Percentiles rank a stretch among this genome's conserved stretches.
phyloP scores from a whole-genome alignment of 2,113 vertebrate genomes.

The Oxygymnocypris stewartii region DNA sequence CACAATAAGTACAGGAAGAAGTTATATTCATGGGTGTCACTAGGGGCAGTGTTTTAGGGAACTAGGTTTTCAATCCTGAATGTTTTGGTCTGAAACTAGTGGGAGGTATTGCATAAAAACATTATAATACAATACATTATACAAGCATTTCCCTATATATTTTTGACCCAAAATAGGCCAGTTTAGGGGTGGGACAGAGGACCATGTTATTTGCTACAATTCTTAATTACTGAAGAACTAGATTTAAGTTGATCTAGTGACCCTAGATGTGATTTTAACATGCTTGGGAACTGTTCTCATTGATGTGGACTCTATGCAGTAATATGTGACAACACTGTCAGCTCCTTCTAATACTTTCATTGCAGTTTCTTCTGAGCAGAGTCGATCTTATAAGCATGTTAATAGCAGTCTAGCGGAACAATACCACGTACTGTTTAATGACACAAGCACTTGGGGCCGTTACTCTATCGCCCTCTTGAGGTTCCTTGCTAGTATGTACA shows the following conservation, averaged over 20 bases:
- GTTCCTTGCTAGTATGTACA: background rate
- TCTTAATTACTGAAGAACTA: background rate
- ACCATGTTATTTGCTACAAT: background rate
- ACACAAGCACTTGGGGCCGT: background rate
- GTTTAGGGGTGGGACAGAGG: background rate
- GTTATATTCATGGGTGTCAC: background rate
- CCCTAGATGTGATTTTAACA: background rate
- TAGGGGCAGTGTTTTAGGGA: background rate
- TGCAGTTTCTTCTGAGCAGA: background rate
- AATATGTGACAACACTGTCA: background rate
- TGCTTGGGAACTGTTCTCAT: background rate
- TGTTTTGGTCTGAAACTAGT: background rate
- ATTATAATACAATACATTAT: background rate
- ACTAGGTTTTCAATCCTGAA: background rate
- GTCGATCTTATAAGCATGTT: background rate
- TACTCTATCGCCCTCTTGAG: slow-evolving; percentile 1
- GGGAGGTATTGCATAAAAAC: background rate
- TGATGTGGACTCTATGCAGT: background rate
- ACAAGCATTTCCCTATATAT: background rate
- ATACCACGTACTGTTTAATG: background rate
- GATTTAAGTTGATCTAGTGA: background rate
- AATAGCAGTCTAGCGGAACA: background rate
- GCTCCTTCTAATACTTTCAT: background rate
- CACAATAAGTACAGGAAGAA: background rate
- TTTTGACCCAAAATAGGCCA: background rate